A percentile compares a stretch with the other conserved stretches of the same genome.
Conservation (phyloP, 2,113 vertebrate genomes). For the Carollia perspicillata region DNA sequence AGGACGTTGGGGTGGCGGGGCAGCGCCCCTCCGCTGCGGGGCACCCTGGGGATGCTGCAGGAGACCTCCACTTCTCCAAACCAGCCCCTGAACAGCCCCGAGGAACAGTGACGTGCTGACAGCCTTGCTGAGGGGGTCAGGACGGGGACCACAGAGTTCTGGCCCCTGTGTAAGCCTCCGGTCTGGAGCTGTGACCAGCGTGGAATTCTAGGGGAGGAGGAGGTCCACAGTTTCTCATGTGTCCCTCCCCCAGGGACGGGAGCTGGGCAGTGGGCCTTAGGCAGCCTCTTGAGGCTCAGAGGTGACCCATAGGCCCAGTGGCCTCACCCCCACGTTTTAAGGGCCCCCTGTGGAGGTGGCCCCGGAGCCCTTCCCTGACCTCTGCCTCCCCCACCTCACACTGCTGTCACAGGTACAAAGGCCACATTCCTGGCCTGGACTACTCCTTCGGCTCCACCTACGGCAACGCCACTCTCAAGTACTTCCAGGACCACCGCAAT, state of each 20-base stretch:
- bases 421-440: constrained; percentile 68
- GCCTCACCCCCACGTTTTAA: not conserved
- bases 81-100: not conserved
- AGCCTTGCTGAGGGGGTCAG: not conserved
- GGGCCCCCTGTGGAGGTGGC: not conserved
- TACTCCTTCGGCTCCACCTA: constrained; percentile 73
- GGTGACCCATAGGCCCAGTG: accelerated
- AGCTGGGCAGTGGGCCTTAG: not conserved
- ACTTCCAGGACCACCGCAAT: constrained; percentile 72
- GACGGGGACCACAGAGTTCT: accelerated
- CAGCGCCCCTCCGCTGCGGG: too few relatives aligned
- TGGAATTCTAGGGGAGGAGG: not conserved
- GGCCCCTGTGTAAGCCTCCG: not conserved
- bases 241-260: not conserved
- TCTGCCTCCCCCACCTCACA: accelerated
- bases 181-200: not conserved
- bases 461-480: constrained; percentile 71
- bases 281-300: not conserved
- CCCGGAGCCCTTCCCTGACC: too few relatives aligned
- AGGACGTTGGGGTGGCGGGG: too few relatives aligned
- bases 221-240: not conserved
- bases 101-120: too few relatives aligned
- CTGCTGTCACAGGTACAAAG: constrained; percentile 68
- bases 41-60: not conserved
- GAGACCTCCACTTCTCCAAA: not conserved